Conservation (phyloP, 35 echinoderm and acorn worm species). For the Ptychodera flava region DNA sequence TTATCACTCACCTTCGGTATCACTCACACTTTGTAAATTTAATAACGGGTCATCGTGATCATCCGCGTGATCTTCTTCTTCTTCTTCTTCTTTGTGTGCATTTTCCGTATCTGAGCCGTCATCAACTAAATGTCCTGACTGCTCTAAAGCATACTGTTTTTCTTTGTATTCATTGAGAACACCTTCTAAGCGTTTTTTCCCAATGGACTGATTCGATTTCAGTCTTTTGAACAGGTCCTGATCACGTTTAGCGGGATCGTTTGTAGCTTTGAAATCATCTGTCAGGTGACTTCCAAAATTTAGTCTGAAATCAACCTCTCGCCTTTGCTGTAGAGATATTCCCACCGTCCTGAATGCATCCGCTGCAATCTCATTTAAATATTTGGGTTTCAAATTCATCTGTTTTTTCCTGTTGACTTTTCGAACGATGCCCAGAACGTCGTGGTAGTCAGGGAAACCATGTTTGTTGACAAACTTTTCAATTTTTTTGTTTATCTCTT, state of each 20-base stretch:
- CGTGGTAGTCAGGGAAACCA: constrained; percentile 62
- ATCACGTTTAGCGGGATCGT: constrained; percentile 38
- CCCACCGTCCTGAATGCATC: constrained; percentile 62
- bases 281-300: constrained; percentile 57
- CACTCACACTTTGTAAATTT: background rate
- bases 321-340: constrained; percentile 35
- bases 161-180: constrained; percentile 22
- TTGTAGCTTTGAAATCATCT: constrained; percentile 1
- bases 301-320: constrained; percentile 45
- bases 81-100: constrained; percentile 19
- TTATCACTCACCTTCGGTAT: background rate
- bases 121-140: background rate
- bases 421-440: constrained; percentile 36
- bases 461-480: constrained; percentile 52
- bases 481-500: constrained; percentile 62
- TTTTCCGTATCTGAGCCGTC: constrained; percentile 21
- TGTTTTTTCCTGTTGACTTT: constrained; percentile 58
- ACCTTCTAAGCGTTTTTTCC: constrained; percentile 27
- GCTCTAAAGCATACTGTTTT: constrained; percentile 22
- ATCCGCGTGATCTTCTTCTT: constrained; percentile 32
- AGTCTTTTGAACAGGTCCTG: constrained; percentile 44
- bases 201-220: constrained; percentile 23
- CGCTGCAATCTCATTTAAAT: constrained; percentile 37
- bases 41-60: background rate
- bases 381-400: constrained; percentile 21